Conservation (phyloP, 2,113 vertebrate species). For the Xenus cinereus region DNA sequence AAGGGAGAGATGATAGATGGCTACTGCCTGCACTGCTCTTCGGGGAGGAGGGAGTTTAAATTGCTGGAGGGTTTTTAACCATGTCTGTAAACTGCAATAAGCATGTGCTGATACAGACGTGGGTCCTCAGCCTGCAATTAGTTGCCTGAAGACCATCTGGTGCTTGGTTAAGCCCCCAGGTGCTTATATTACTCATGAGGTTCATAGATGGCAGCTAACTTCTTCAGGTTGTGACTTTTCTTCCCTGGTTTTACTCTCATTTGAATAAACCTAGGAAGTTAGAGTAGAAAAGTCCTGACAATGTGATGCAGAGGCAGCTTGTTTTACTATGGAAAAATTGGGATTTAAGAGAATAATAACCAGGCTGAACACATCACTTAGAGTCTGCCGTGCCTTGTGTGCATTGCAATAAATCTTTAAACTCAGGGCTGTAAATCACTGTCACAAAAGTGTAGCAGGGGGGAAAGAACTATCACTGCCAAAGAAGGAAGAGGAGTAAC, state of each 20-base stretch:
- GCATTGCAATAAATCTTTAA: neutral
- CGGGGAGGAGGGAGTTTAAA: neutral
- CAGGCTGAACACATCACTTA: neutral
- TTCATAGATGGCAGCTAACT: neutral
- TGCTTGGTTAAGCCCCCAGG: slow-evolving; percentile 26
- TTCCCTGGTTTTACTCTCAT: neutral
- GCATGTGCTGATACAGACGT: neutral
- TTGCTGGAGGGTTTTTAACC: neutral
- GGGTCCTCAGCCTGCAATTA: neutral
- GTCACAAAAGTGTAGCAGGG: neutral
- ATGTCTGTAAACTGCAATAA: neutral
- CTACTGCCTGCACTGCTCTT: neutral
- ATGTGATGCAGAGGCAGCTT: neutral
- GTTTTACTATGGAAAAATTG: neutral
- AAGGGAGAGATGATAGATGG: neutral
- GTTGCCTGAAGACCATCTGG: slow-evolving; percentile 20
- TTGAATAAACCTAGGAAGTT: neutral
- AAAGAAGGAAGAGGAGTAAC: neutral
- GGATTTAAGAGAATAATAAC: neutral
- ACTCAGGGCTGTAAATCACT: neutral
- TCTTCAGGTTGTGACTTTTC: neutral
- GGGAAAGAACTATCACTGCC: neutral
- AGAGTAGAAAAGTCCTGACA: neutral
- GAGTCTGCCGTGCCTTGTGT: neutral
- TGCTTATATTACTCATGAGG: neutral